A percentile compares a stretch with the other conserved stretches of the same genome.
Conservation (phyloP, 1,140 invertebrate genomes). For the Heterodera carotae region DNA sequence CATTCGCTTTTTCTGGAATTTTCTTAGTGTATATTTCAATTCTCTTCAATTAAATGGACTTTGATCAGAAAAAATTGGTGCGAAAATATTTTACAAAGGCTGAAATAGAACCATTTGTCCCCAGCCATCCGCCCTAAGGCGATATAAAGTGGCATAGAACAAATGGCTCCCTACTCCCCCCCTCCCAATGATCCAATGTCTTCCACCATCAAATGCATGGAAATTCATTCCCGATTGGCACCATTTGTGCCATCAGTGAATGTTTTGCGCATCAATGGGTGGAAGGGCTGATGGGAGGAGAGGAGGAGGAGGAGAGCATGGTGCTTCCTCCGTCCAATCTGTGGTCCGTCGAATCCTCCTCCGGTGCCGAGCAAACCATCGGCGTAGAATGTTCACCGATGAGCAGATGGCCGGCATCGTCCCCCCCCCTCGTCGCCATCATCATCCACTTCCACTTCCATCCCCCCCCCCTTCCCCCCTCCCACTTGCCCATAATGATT, state of each 20-base stretch:
- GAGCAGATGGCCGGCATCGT: background rate
- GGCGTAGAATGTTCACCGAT: background rate
- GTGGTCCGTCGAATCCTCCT: no score
- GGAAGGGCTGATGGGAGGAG: background rate
- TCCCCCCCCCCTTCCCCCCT: no score
- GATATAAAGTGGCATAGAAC: background rate
- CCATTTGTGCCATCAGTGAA: background rate
- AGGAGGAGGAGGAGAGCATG: background rate
- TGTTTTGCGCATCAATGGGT: background rate
- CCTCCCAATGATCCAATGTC: background rate
- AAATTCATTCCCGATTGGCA: background rate
- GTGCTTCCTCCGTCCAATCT: background rate
- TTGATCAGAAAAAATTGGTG: no score
- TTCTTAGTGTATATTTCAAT: no score
- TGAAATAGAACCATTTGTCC: no score
- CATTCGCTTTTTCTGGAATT: no score
- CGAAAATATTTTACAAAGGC: no score
- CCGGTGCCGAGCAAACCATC: background rate
- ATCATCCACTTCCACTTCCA: background rate
- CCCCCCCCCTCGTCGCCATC: no score
- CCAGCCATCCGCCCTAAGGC: no score
- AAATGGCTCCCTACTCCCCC: background rate
- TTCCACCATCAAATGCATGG: no score
- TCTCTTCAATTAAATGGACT: no score
- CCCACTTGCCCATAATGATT: conserved; percentile 5